Evolutionary conservation across 2,113 vertebrate genomes (phyloP), one percentile per base, ranked within the genome.

Genomic region (Mirza zaza): DNA sequence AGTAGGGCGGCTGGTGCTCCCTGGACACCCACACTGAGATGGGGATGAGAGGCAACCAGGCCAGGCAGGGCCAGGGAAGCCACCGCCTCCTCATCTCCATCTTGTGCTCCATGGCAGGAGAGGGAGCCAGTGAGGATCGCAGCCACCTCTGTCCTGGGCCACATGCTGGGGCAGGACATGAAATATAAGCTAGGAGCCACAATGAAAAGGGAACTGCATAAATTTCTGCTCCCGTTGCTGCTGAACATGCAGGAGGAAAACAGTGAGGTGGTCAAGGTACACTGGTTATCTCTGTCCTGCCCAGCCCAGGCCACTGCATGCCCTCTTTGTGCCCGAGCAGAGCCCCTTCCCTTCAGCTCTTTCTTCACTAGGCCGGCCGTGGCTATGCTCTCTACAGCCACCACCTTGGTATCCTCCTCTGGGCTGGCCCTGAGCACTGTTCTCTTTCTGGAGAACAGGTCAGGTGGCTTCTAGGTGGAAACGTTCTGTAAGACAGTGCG

Each of bases 181-280:
- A 83, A 82, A 50, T 94, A 59, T 34, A 92, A 63, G 32, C 84
- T 67, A 29, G 65, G 92, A 12, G 1, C 55, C 42, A 0, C 1
- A 0, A 14, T 68, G 52, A 18, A 8, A 17, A 90, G 36, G 48
- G 76, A 90, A 20, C 71, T 96, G 34, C 75, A 59, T 18, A 68
- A 0, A 20, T 85, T 92, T 6, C 57, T 91, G 9, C 63, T 97
- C 17, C 97, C 90, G 0, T 32, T 91, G 63, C 50, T 95, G 63
- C 89, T 96, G 25, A 87, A 76, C 57, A 42, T 97, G 34, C 86
- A 93, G 76, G 94, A 92, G 34, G 87, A 73, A 18, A 96, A 61
- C 9, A 2, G 21, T 0, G 70, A 97, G 18, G 70, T 95, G 18
- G 52, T 80, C 70, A 93, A 95, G 92, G 96, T 93, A 57, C 29